phyloP scores from a whole-genome alignment of 1,140 invertebrate genomes.

The Acromyrmex charruanus region DNA sequence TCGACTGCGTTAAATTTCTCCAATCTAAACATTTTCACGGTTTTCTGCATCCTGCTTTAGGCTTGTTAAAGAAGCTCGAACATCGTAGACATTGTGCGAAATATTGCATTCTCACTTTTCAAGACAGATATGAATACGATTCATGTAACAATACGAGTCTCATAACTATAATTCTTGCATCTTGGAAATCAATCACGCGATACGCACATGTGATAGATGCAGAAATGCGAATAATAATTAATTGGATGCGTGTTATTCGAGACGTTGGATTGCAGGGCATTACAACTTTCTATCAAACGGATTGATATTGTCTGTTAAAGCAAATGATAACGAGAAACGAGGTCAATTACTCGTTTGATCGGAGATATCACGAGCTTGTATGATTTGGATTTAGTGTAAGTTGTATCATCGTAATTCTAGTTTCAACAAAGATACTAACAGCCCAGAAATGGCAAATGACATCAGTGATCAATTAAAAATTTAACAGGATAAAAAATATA shows the following conservation, averaged over 20 bases:
- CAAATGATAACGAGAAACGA: slow-evolving; percentile 67
- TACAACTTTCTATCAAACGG: slow-evolving; percentile 58
- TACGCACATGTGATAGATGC: neutral
- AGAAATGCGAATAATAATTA: slow-evolving; percentile 20
- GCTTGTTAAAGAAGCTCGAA: neutral
- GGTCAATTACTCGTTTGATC: slow-evolving; percentile 65
- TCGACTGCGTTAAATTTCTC: slow-evolving; percentile 31
- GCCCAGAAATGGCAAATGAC: neutral
- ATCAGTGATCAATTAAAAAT: neutral
- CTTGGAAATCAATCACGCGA: neutral
- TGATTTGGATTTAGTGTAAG: neutral
- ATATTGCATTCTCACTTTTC: neutral
- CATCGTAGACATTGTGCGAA: neutral
- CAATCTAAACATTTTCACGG: slow-evolving; percentile 12
- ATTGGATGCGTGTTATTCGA: neutral
- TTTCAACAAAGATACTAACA: slow-evolving; percentile 8
- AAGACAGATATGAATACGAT: neutral
- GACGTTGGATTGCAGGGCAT: slow-evolving; percentile 42
- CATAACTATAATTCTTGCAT: neutral
- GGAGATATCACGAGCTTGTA: slow-evolving; percentile 26
- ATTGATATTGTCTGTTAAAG: slow-evolving; percentile 61
- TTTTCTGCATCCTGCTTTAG: slow-evolving; percentile 5
- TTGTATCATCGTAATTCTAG: neutral
- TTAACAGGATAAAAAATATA: slow-evolving; percentile 6
- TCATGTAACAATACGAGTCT: too few species aligned